Evolutionary conservation across 2,113 vertebrate genomes (phyloP).

Genomic region (Callithrix jacchus): DNA sequence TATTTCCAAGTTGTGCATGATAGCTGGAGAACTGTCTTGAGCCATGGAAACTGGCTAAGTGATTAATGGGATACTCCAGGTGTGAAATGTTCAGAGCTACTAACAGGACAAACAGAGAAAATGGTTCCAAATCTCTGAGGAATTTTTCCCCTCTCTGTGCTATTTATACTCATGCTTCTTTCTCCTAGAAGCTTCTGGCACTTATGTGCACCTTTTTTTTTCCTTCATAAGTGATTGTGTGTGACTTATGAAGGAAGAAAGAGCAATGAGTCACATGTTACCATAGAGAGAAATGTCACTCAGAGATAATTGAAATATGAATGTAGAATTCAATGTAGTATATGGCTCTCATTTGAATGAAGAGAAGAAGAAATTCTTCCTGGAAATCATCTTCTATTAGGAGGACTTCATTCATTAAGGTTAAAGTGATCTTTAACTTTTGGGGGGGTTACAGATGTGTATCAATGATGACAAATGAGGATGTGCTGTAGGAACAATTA

Average conservation of each 20-base stretch:
- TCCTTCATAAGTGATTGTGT: background rate
- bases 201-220: background rate
- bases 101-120: background rate
- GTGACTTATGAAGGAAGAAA: background rate
- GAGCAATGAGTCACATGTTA: background rate
- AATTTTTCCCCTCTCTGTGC: background rate
- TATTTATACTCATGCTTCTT: background rate
- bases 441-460: background rate
- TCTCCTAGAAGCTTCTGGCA: background rate
- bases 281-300: background rate
- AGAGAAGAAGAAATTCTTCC: background rate
- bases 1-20: background rate
- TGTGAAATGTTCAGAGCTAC: background rate
- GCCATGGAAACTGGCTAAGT: background rate
- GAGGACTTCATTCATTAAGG: background rate
- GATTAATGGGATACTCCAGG: background rate
- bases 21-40: background rate
- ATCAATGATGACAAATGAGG: background rate
- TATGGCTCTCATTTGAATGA: background rate
- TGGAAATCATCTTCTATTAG: background rate
- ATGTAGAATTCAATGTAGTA: background rate
- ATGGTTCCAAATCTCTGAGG: background rate
- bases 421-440: background rate
- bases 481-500: background rate
- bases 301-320: background rate